Evolutionary conservation across 2,888 invertebrate genomes (phyloP), one percentile per base, ranked within the genome.

Genomic region (Temnothorax rugatulus): DNA sequence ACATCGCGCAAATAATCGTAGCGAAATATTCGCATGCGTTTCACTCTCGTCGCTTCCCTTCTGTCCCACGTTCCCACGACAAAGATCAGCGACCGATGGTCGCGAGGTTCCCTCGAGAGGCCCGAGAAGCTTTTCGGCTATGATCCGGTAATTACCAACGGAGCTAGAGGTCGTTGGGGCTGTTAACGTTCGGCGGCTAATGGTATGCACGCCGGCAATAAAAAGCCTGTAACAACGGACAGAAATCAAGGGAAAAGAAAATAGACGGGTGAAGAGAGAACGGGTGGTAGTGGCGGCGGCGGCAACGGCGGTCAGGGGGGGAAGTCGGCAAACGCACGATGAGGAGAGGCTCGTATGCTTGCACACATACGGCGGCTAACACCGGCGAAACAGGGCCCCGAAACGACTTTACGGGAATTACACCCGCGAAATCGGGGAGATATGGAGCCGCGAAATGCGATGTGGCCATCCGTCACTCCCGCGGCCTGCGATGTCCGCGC

Each of bases 391-490:
- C 88, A 88, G 89, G 89, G 87, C 86, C 83, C 88, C 92, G 92
- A 94, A 94, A 94, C 93, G 93, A 94, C 94, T 94, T 94, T 94
- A 94, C 93, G 94, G 94, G 94, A 94, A 94, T 94, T 94, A 94
- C 93, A 93, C 92, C 93, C 94, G 93, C 94, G 94, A 94, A 94
- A 94, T 94, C 93, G 93, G 92, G 92, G 92, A 94, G 94, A 94
- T 94, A 93, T 93, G 93, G 93, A 93, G 93, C 93, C 93, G 93
- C 94, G 93, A 94, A 94, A 94, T 94, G 94, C 94, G 93, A 94
- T 93, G 93, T 93, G 93, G 93, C 92, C 94, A 94, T 94, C 94
- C 94, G 94, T 94, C 94, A 94, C 93, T 93, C 91, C 88, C 90
- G 89, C 91, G 89, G 91, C 89, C 89, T 90, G 90, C 90, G 87